Percentiles rank a stretch among this genome's conserved stretches.
These are phyloP conservation scores for Agrotis ipsilon DNA, from an alignment of 2,888 invertebrate genomes.

Conservation along the genomic window DNA sequence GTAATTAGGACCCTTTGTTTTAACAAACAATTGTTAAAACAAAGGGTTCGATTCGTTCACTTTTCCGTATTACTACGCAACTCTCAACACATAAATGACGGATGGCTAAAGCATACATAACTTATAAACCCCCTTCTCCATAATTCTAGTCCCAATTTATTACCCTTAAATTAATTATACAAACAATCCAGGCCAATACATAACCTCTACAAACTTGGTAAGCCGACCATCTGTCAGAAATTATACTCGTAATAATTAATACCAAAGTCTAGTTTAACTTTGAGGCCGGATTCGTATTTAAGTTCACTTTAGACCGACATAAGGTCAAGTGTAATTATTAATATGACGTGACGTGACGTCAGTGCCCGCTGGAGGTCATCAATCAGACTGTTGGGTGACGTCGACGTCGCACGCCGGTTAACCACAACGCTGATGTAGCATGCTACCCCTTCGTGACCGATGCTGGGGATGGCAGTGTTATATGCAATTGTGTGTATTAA, in stretches of 20 bases:
- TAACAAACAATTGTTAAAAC: background rate
- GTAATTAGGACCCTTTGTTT: no score
- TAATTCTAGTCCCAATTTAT: constrained; percentile 29
- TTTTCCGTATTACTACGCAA: background rate
- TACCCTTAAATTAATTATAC: constrained; percentile 26
- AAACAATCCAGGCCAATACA: constrained; percentile 29
- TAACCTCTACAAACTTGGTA: constrained; percentile 39
- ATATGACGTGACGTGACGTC: constrained; percentile 50
- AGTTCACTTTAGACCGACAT: constrained; percentile 46
- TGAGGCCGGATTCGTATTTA: constrained; percentile 36
- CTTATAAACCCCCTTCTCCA: constrained; percentile 1
- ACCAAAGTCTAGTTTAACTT: constrained; percentile 49
- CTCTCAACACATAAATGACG: background rate
- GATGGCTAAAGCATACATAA: background rate
- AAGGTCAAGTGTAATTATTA: constrained; percentile 53
- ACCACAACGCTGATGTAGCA: constrained; percentile 87
- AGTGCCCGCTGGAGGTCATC: constrained; percentile 57
- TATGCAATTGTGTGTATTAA: constrained; percentile 51
- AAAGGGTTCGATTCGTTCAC: background rate
- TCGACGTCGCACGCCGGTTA: constrained; percentile 80
- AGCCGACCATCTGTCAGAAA: constrained; percentile 34
- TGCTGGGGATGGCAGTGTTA: constrained; percentile 58
- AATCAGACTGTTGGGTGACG: constrained; percentile 61
- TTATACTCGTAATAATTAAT: constrained; percentile 51
- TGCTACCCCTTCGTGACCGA: constrained; percentile 74